Evolutionary conservation across 2,888 invertebrate genomes (phyloP).

Genomic region (Acrocera orbiculus): DNA sequence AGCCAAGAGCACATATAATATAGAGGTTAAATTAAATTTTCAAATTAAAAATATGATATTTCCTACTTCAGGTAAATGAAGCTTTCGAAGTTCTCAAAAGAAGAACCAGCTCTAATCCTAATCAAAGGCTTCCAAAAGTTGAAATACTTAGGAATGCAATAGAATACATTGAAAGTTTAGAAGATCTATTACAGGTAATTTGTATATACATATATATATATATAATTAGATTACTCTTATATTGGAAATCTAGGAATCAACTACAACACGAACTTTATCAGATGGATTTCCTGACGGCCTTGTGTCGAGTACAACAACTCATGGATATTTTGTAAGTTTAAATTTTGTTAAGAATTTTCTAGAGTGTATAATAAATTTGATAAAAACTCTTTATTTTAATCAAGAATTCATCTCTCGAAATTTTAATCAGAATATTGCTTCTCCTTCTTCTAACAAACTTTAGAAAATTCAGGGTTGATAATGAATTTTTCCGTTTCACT

Average conservation of each 20-base stretch:
- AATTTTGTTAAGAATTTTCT: too few relatives aligned
- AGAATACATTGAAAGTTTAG: constrained; percentile 87
- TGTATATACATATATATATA: neutral
- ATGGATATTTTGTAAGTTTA: constrained; percentile 32
- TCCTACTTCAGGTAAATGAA: constrained; percentile 80
- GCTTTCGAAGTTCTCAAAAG: constrained; percentile 91
- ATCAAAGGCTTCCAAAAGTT: constrained; percentile 90
- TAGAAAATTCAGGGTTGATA: too few relatives aligned
- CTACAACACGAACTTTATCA: constrained; percentile 18
- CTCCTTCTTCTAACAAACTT: too few relatives aligned
- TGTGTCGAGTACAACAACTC: constrained; percentile 24
- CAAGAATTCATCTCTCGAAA: too few relatives aligned
- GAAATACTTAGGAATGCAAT: constrained; percentile 95
- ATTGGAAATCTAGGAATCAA: constrained; percentile 2
- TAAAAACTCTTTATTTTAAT: too few relatives aligned
- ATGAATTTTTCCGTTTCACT: too few relatives aligned
- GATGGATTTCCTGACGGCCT: constrained; percentile 25
- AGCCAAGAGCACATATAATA: too few relatives aligned
- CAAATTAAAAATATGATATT: constrained; percentile 1
- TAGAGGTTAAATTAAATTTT: too few relatives aligned
- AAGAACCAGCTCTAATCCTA: constrained; percentile 86
- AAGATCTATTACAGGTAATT: constrained; percentile 54
- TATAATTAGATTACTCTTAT: neutral
- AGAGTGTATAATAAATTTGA: too few relatives aligned
- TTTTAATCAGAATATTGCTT: too few relatives aligned